These are phyloP conservation scores for Bettongia penicillata DNA, from an alignment of 2,113 vertebrate species.

Conservation along the genomic window DNA sequence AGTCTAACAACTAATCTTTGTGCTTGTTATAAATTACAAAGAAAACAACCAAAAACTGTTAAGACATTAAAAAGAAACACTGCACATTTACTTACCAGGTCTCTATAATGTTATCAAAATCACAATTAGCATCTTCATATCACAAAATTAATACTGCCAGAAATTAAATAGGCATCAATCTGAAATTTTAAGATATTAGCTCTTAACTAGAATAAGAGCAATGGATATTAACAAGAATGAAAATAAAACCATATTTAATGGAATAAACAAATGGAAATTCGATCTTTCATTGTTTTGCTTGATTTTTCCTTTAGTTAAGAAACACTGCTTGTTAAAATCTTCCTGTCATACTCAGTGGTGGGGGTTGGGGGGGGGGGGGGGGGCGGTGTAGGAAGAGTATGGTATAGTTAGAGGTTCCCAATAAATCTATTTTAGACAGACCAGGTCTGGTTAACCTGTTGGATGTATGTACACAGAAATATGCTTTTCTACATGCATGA, in stretches of 20 bases:
- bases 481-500: slow-evolving; percentile 56
- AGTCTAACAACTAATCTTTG: not conserved
- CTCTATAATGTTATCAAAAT: slow-evolving; percentile 36
- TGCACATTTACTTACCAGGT: slow-evolving; percentile 65
- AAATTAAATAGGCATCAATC: slow-evolving; percentile 34
- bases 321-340: not conserved
- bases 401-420: not conserved
- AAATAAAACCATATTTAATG: not conserved
- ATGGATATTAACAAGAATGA: not conserved
- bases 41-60: slow-evolving; percentile 19
- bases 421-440: not conserved
- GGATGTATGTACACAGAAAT: slow-evolving; percentile 80
- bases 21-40: not conserved
- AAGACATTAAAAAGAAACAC: not conserved
- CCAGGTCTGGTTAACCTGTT: slow-evolving; percentile 69
- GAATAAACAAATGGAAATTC: not conserved
- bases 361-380: too few relatives aligned
- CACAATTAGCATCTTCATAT: not conserved
- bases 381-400: not conserved
- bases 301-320: not conserved
- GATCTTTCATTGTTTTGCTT: not conserved
- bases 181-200: slow-evolving; percentile 15
- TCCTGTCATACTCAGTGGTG: not conserved
- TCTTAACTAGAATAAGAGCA: not conserved
- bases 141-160: slow-evolving; percentile 28